Conservation (phyloP, 2,888 invertebrate species). For the Ichneumoninae sp. region DNA sequence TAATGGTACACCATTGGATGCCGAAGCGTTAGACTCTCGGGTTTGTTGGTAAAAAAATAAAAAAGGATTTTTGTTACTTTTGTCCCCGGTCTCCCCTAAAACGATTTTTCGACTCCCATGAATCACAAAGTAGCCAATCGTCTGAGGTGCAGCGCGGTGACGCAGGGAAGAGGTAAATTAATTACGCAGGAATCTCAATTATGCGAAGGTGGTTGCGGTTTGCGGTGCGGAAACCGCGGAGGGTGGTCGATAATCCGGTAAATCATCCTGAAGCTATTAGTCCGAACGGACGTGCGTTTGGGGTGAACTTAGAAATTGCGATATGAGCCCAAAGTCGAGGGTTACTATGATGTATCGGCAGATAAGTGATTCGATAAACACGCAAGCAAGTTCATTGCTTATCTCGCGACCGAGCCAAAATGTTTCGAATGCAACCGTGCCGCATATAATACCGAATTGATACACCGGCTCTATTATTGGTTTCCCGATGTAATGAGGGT, state of each 20-base stretch:
- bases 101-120: slow-evolving; percentile 8
- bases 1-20: too few relatives aligned
- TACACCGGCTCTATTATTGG: neutral
- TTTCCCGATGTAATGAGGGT: slow-evolving; percentile 11
- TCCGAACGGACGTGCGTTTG: neutral
- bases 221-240: slow-evolving; percentile 18
- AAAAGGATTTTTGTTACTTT: too few relatives aligned
- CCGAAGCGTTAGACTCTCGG: too few relatives aligned
- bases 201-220: slow-evolving; percentile 26
- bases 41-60: too few relatives aligned
- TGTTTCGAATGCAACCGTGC: neutral
- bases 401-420: neutral
- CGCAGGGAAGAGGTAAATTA: slow-evolving; percentile 1
- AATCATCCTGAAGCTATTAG: slow-evolving; percentile 35
- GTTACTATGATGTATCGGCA: slow-evolving; percentile 3
- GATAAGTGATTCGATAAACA: slow-evolving; percentile 2
- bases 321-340: neutral
- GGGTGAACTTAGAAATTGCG: neutral
- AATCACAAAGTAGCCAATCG: slow-evolving; percentile 12
- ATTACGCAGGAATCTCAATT: slow-evolving; percentile 43
- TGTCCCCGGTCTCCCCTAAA: neutral
- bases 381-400: neutral
- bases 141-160: neutral
- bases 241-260: slow-evolving; percentile 28
- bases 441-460: neutral